Base-by-base conservation (phyloP, 37 sponge, comb jelly and placozoan genomes). In the Spongilla lacustris region DNA sequence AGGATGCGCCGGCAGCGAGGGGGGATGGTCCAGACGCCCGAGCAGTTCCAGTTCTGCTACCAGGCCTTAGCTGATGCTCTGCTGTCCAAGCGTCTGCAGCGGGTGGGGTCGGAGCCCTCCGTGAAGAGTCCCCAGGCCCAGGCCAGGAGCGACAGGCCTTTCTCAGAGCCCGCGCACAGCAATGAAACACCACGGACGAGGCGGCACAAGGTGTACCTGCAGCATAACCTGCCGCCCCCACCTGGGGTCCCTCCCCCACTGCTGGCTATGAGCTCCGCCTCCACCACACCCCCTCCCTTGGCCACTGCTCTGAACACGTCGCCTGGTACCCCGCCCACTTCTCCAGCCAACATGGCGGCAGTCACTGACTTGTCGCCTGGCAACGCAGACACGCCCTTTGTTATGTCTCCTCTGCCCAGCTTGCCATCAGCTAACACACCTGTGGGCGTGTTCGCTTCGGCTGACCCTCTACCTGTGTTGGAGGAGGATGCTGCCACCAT, bases 1-100 rank as follows among this genome's bases (percentile, higher is more conserved):
- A 34, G 81, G 2, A 28, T 89, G 81, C 70, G 90, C 26, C 68
- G 69, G n/a, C 90, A 89, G 75, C 66, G 93, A 36, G 87, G 86
- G 8, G 83, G 67, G 4, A 86, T 93, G 83, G 33, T 93, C 6
- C 93, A 93, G 77, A 82, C 83, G 0, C 66, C 38, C 67, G 90
- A 85, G 6, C 93, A 93, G 84, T 93, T 86, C 76, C 81, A 83
- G 68, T 89, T 89, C 50, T 85, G 86, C 75, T 82, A 67, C 49
- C 41, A 74, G 29, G 89, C 87, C 30, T 32, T 89, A 21, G 93
- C 93, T 17, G 87, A 85, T 9, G 78, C 78, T 6, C 83, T 93
- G 14, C 23, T 29, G 10, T 80, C 86, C 11, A 35, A 30, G 48
- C 66, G 75, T 6, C 25, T 37, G 22, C 36, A 71, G 11, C 25